A percentile compares a stretch with the other conserved stretches of the same genome.
Evolutionary conservation across 2,888 invertebrate species (phyloP).

Genomic region (Orthosia gothica): DNA sequence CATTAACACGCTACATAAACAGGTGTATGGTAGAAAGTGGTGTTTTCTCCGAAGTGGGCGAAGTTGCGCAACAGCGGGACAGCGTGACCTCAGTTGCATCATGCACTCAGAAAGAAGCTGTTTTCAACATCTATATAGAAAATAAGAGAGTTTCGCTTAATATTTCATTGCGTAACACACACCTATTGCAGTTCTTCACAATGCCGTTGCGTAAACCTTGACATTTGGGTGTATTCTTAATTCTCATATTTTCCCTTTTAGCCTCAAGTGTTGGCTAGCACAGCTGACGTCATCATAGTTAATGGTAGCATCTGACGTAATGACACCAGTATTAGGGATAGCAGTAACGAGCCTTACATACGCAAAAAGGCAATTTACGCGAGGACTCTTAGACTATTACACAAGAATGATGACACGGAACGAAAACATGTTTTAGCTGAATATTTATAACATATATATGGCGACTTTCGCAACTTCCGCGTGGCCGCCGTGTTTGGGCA

Average conservation of each 20-base stretch:
- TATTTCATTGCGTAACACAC: slow-evolving; percentile 84
- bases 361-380: slow-evolving; percentile 64
- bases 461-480: slow-evolving; percentile 80
- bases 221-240: slow-evolving; percentile 76
- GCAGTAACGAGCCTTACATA: slow-evolving; percentile 23
- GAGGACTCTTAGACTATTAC: slow-evolving; percentile 65
- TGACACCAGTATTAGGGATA: slow-evolving; percentile 48
- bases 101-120: slow-evolving; percentile 82
- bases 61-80: slow-evolving; percentile 81
- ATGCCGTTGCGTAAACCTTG: slow-evolving; percentile 86
- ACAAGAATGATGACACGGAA: slow-evolving; percentile 69
- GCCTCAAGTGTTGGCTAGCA: slow-evolving; percentile 28
- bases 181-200: slow-evolving; percentile 79
- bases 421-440: slow-evolving; percentile 75
- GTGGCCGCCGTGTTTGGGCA: slow-evolving; percentile 74
- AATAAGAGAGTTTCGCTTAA: slow-evolving; percentile 87
- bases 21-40: slow-evolving; percentile 86
- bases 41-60: slow-evolving; percentile 84
- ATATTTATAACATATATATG: slow-evolving; percentile 79
- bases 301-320: slow-evolving; percentile 53
- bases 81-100: slow-evolving; percentile 88
- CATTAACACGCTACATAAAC: slow-evolving; percentile 75
- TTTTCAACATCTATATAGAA: slow-evolving; percentile 86
- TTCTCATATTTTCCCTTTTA: slow-evolving; percentile 75
- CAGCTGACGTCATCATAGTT: slow-evolving; percentile 49